Conservation (phyloP, 37 sponge, comb jelly and placozoan species). For the Theonella swinhoei region DNA sequence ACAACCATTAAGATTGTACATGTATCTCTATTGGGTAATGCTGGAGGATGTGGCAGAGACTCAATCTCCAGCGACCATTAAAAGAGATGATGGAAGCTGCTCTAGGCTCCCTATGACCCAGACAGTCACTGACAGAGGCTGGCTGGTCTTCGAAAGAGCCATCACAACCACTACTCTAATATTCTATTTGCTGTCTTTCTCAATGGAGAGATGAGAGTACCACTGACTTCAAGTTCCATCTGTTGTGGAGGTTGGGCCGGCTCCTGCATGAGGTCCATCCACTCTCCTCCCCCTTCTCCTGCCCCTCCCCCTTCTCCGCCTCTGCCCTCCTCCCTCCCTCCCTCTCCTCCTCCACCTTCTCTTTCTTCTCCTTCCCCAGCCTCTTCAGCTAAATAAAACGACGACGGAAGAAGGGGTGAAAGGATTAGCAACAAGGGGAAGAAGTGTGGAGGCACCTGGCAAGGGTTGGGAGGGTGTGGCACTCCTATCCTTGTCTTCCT, state of each 20-base stretch:
- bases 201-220: too few species aligned
- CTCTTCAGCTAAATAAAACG: too few species aligned
- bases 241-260: background rate
- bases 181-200: background rate
- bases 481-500: background rate
- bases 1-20: background rate
- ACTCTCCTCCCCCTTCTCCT: constrained; percentile 10
- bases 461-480: background rate
- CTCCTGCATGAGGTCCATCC: background rate
- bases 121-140: constrained; percentile 11
- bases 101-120: constrained; percentile 63
- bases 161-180: background rate
- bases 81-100: background rate
- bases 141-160: constrained; percentile 69
- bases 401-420: too few species aligned
- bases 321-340: constrained; percentile 8
- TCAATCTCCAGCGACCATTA: constrained; percentile 64
- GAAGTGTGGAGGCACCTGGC: background rate
- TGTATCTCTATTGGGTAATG: constrained; percentile 74
- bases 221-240: background rate
- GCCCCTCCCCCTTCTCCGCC: constrained; percentile 18
- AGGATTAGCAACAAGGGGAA: too few species aligned
- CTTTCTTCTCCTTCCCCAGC: background rate
- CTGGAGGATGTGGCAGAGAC: constrained; percentile 20
- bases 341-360: constrained; percentile 6